These are phyloP conservation scores for Himalopsyche anomala DNA, from an alignment of 2,888 invertebrate genomes.

Conservation along the genomic window DNA sequence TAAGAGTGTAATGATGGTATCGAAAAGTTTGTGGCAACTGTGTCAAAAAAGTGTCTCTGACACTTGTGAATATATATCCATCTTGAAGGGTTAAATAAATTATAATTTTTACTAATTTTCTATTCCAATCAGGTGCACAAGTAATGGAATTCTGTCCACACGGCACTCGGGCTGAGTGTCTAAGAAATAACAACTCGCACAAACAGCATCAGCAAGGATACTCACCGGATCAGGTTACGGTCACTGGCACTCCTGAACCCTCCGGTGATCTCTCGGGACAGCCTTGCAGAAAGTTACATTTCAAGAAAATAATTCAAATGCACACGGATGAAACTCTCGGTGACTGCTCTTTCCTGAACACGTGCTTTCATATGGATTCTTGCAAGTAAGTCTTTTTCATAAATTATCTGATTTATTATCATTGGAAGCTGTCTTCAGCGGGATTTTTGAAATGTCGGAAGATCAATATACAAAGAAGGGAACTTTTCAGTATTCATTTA, in stretches of 20 bases:
- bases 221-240: not conserved
- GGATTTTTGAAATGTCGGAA: too few relatives aligned
- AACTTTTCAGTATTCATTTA: too few relatives aligned
- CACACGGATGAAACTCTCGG: slow-evolving; percentile 97
- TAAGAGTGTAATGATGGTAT: too few relatives aligned
- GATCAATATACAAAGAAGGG: too few relatives aligned
- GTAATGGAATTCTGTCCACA: slow-evolving; percentile 98
- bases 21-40: too few relatives aligned
- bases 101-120: not conserved
- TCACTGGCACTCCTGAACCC: slow-evolving; percentile 66
- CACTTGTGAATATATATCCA: too few relatives aligned
- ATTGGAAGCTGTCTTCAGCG: too few relatives aligned
- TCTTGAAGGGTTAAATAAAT: too few relatives aligned
- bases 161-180: slow-evolving; percentile 94
- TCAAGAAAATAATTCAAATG: slow-evolving; percentile 95
- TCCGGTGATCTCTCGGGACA: slow-evolving; percentile 66
- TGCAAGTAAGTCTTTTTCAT: slow-evolving; percentile 83
- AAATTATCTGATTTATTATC: too few relatives aligned
- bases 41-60: too few relatives aligned
- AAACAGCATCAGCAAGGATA: slow-evolving; percentile 66
- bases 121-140: slow-evolving; percentile 79
- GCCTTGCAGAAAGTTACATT: slow-evolving; percentile 92
- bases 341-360: slow-evolving; percentile 98
- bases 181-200: slow-evolving; percentile 71
- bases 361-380: slow-evolving; percentile 99